phyloP scores from a whole-genome alignment of 2,888 invertebrate species.

The Dendrolimus pini region DNA sequence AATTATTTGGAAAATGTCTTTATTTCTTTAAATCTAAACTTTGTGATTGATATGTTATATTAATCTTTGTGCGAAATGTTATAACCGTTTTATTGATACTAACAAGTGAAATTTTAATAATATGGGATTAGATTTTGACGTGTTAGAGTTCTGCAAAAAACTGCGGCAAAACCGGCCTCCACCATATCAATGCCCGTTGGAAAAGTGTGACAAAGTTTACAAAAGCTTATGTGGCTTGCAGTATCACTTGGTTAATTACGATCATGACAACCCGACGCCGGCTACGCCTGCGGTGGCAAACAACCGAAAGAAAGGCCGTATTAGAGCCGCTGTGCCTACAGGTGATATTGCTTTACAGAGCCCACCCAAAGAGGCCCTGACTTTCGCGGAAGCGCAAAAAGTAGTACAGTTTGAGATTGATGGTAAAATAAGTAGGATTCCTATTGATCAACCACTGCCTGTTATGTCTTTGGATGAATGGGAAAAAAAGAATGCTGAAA shows the following conservation, averaged over 20 bases:
- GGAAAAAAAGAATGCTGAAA: conserved; percentile 64
- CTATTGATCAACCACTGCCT: conserved; percentile 80
- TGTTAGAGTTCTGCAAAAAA: conserved; percentile 90
- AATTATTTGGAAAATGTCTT: too few species aligned
- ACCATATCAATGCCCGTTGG: conserved; percentile 91
- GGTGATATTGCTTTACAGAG: conserved; percentile 71
- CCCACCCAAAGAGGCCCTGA: conserved; percentile 81
- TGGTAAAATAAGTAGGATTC: conserved; percentile 82
- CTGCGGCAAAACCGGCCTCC: conserved; percentile 87
- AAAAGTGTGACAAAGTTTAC: conserved; percentile 90
- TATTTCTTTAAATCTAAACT: too few species aligned
- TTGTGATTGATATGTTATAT: too few species aligned
- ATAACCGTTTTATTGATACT: neutral
- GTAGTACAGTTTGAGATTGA: conserved; percentile 92
- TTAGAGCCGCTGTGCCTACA: conserved; percentile 76
- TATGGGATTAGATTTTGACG: conserved; percentile 92
- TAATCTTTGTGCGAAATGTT: neutral
- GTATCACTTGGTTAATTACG: conserved; percentile 90
- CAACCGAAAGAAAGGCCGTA: conserved; percentile 79
- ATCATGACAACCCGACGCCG: conserved; percentile 87
- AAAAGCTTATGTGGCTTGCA: conserved; percentile 91
- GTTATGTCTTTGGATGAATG: conserved; percentile 83
- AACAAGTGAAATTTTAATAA: conserved; percentile 16
- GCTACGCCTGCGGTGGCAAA: conserved; percentile 78
- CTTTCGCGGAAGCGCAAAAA: conserved; percentile 90